Base-by-base conservation (phyloP, 92 coral and sea anemone genomes). In the Actinernus sp. region DNA sequence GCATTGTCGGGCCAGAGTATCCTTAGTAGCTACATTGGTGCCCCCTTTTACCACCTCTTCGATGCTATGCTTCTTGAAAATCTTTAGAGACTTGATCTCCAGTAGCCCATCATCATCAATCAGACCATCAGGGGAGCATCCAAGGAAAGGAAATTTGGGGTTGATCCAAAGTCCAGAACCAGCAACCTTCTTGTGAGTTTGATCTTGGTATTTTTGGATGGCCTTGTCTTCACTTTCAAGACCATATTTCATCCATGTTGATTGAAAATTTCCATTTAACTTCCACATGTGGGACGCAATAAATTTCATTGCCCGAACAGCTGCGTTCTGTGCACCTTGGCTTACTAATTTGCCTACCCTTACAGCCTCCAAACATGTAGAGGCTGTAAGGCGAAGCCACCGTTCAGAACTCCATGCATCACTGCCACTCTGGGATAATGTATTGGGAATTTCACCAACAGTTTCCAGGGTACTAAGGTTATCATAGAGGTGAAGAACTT, bases 61-160 rank as follows among this genome's bases (percentile, higher is more conserved):
- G 28, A 73, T 76, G 20, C 22, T 52, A 36, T 73, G 32, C 55
- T 84, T 73, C 49, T 84, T 61, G 16, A 84, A 76, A 25, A 84
- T 10, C 50, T 69, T 69, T 8, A 76, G 24, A 22, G 76, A 36
- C 46, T 76, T 84, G 32, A 85, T 78, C 69, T 77, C 73, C 1
- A 84, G 46, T 26, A 56, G 33, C 31, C 74, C 85, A 76, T 31
- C 68, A 36, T 63, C 59, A 26, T 45, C 61, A 31, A 77, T 62
- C 22, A 78, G 59, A 19, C 78, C 86, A 51, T 85, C 89, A 32
- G 89, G 83, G 4, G 83, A 83, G 34, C 85, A 85, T 25, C 67
- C 81, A 30, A 84, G 82, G 37, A 56, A 84, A 46, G 91, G 85
- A 43, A 47, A 58, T 39, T 83, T 65, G 27, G 91, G 91, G 44